These are phyloP conservation scores for Brachylomia viminalis DNA, from an alignment of 2,888 invertebrate genomes.

Conservation along the genomic window DNA sequence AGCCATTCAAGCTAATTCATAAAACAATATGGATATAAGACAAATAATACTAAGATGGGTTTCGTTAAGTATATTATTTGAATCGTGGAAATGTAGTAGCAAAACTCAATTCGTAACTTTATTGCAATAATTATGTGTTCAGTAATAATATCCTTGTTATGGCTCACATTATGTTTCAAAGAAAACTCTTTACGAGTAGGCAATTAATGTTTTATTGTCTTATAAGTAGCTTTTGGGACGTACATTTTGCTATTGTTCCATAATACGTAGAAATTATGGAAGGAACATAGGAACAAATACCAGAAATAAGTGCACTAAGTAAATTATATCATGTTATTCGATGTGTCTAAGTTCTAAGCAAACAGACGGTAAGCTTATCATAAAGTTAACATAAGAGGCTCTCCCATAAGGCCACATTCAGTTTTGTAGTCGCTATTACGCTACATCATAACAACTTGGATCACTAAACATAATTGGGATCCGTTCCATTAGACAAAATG, in stretches of 20 bases:
- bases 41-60: not conserved
- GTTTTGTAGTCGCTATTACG: conserved; percentile 55
- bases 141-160: conserved; percentile 44
- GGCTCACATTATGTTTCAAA: conserved; percentile 47
- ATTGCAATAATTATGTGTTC: conserved; percentile 53
- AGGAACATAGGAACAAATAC: conserved; percentile 14
- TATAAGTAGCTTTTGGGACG: conserved; percentile 32
- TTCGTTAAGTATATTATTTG: conserved; percentile 26
- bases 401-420: conserved; percentile 39
- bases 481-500: conserved; percentile 71
- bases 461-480: conserved; percentile 70
- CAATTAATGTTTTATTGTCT: conserved; percentile 58
- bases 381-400: conserved; percentile 38
- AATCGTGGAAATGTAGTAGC: conserved; percentile 60
- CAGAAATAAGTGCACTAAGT: conserved; percentile 25
- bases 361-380: conserved; percentile 24
- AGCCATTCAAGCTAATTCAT: not conserved
- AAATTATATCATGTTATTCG: conserved; percentile 19
- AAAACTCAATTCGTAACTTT: conserved; percentile 53
- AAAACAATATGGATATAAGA: no score
- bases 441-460: conserved; percentile 63
- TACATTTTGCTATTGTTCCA: conserved; percentile 4
- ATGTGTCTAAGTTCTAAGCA: conserved; percentile 36
- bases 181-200: conserved; percentile 59
- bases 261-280: conserved; percentile 22